A percentile compares a stretch with the other conserved stretches of the same genome.
phyloP scores from a whole-genome alignment of 2,888 invertebrate genomes.

The Eupithecia exiguata region DNA sequence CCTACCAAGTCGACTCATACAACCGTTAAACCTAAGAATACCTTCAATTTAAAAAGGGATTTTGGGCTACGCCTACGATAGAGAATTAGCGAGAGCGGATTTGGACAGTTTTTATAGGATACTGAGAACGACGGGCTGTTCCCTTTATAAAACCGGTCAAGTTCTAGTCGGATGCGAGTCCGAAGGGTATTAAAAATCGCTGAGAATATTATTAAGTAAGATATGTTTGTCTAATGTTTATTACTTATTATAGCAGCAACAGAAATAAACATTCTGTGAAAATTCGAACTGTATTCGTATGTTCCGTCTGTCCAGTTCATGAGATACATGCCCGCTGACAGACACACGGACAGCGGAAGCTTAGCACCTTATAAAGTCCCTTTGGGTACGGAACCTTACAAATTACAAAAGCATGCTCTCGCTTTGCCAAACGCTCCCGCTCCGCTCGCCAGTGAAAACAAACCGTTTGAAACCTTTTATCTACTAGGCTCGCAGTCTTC shows the following conservation, averaged over 20 bases:
- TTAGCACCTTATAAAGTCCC: no score
- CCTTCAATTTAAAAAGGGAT: neutral
- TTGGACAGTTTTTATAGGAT: neutral
- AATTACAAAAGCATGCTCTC: no score
- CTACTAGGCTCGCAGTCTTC: conserved; percentile 42
- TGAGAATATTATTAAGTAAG: no score
- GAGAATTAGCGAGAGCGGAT: neutral
- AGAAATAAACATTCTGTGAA: no score
- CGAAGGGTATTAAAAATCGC: no score
- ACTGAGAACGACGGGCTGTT: neutral
- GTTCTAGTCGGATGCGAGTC: neutral
- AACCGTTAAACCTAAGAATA: neutral
- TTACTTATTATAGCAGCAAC: no score
- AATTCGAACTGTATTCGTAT: no score
- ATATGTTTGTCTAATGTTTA: no score
- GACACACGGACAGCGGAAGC: no score
- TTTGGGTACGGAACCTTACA: no score
- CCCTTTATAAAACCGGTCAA: neutral
- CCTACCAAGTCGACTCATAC: neutral
- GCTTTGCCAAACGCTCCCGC: neutral
- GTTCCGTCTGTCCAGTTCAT: no score
- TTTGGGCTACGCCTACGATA: neutral
- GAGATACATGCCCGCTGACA: no score
- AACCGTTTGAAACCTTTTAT: conserved; percentile 49
- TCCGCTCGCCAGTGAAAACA: conserved; percentile 38